phyloP scores from a whole-genome alignment of 2,797 vertebrate species.

The Tauraco hartlaubi region DNA sequence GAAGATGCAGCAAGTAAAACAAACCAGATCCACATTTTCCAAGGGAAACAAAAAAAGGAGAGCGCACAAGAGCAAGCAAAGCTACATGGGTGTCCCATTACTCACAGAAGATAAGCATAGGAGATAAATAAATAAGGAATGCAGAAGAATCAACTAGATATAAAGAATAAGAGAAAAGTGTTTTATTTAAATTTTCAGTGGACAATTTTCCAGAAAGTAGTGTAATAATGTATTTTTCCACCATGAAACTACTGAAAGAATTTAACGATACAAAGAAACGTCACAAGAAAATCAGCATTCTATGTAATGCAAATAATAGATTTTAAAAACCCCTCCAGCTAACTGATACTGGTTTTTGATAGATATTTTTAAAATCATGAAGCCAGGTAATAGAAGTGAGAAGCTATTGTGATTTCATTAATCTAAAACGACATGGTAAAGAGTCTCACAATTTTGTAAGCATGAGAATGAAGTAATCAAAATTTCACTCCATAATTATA shows the following conservation, averaged over 20 bases:
- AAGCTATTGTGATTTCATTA: background rate
- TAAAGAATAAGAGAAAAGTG: constrained; percentile 89
- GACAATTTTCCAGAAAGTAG: constrained; percentile 17
- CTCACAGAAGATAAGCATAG: constrained; percentile 97
- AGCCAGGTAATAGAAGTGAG: background rate
- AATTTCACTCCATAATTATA: background rate
- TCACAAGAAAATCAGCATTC: background rate
- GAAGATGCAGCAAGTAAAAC: constrained; percentile 77
- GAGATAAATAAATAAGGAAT: constrained; percentile 96
- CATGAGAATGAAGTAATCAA: background rate
- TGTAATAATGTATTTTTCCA: background rate
- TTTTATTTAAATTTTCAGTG: constrained; percentile 76
- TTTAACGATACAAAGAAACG: background rate
- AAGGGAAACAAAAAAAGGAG: constrained; percentile 66
- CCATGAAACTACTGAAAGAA: background rate
- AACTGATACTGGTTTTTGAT: background rate
- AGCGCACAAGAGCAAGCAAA: constrained; percentile 81
- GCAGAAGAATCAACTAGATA: constrained; percentile 93
- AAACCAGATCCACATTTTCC: constrained; percentile 74
- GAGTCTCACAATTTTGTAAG: background rate
- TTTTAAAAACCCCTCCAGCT: background rate
- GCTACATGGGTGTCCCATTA: constrained; percentile 85
- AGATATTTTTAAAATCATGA: background rate
- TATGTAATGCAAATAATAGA: background rate
- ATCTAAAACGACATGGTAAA: background rate